phyloP scores from a whole-genome alignment of 2,113 vertebrate genomes.

The Hemiprocne comata region DNA sequence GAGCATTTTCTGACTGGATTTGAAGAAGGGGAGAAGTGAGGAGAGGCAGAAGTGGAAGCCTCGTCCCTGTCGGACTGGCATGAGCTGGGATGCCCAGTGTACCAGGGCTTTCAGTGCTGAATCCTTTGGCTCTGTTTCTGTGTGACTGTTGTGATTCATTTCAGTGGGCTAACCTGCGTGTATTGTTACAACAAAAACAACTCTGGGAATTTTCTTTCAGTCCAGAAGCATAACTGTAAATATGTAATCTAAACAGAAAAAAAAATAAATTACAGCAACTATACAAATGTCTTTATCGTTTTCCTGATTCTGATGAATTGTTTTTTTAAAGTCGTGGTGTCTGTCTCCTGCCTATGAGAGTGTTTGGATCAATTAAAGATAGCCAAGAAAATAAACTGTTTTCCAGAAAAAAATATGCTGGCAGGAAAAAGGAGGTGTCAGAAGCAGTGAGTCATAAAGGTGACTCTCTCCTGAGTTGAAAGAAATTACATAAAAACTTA shows the following conservation, averaged over 20 bases:
- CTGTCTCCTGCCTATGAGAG: neutral
- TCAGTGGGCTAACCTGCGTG: neutral
- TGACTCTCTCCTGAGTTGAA: neutral
- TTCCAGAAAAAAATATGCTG: neutral
- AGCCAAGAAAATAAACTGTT: constrained; percentile 1
- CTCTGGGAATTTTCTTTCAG: neutral
- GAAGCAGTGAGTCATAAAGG: neutral
- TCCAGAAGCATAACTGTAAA: neutral
- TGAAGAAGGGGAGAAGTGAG: neutral
- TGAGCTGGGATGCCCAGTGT: neutral
- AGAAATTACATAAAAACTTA: neutral
- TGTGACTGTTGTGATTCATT: neutral
- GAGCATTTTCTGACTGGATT: neutral
- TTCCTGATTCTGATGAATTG: neutral
- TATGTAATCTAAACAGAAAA: neutral
- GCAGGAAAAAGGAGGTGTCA: neutral
- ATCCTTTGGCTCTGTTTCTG: neutral
- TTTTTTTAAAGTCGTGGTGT: neutral
- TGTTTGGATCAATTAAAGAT: neutral
- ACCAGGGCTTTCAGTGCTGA: neutral
- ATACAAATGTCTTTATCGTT: neutral
- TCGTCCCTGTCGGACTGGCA: neutral
- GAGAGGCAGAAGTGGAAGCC: neutral
- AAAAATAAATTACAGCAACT: neutral
- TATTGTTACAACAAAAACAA: neutral